A percentile compares a stretch with the other conserved stretches of the same genome.
These are phyloP conservation scores for Labeo catla DNA, from an alignment of 2,113 vertebrate genomes.

Conservation along the genomic window DNA sequence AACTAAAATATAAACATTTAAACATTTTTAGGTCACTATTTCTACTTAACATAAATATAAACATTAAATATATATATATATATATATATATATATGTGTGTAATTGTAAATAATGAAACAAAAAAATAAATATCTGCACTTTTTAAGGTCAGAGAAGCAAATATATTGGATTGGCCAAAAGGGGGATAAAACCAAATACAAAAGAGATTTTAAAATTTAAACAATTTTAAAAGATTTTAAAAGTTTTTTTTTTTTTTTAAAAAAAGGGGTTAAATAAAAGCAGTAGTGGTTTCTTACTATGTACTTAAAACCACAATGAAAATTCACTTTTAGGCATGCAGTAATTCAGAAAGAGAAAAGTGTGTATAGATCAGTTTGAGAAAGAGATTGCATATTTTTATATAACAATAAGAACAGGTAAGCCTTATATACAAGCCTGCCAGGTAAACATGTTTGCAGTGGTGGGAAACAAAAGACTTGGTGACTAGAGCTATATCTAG, in stretches of 20 bases:
- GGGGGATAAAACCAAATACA: background rate
- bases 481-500: conserved; percentile 16
- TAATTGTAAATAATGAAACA: too few species aligned
- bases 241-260: background rate
- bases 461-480: background rate
- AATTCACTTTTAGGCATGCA: background rate
- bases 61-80: too few species aligned
- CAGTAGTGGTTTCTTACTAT: background rate
- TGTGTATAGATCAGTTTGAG: background rate
- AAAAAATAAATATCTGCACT: too few species aligned
- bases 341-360: background rate
- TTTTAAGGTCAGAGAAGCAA: background rate
- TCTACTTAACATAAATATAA: too few species aligned
- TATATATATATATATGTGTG: too few species aligned
- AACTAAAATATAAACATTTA: background rate
- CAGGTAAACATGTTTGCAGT: background rate
- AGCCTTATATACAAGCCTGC: background rate
- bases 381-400: background rate
- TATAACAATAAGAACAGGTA: background rate
- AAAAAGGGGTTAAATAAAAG: background rate
- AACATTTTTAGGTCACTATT: background rate
- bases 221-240: too few species aligned
- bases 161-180: background rate
- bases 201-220: background rate
- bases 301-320: background rate